Evolutionary conservation across 53 echinoderm and acorn worm species (phyloP).

Genomic region (Zoroaster sp.): DNA sequence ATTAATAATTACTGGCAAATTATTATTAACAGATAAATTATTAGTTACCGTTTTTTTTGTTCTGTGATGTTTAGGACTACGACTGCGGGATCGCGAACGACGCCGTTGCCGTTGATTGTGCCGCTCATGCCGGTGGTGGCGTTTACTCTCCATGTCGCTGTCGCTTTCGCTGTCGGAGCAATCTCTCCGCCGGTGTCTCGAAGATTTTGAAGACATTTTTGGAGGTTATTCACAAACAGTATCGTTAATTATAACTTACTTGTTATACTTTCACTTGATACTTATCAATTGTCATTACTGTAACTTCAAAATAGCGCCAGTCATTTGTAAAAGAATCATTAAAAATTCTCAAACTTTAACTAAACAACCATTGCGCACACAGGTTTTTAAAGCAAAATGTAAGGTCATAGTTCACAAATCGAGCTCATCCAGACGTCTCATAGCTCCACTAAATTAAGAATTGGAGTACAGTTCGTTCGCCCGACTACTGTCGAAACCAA

Average conservation of each 20-base stretch:
- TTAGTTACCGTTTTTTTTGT: neutral
- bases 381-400: neutral
- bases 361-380: too few species aligned
- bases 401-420: neutral
- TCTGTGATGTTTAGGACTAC: constrained; percentile 14
- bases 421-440: neutral
- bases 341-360: neutral
- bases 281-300: too few species aligned
- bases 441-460: neutral
- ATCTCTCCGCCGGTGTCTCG: constrained; percentile 8
- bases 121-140: constrained; percentile 24
- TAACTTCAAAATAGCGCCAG: neutral
- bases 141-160: neutral
- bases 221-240: neutral
- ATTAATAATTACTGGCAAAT: neutral
- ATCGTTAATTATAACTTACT: neutral
- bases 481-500: neutral
- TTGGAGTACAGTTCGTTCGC: too few species aligned
- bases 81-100: constrained; percentile 37
- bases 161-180: neutral
- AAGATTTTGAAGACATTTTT: constrained; percentile 45
- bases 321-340: neutral
- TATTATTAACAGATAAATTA: neutral
- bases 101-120: neutral
- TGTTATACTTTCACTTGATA: too few species aligned